Evolutionary conservation across 2,888 invertebrate species (phyloP).

Genomic region (Mesochorus sp.): DNA sequence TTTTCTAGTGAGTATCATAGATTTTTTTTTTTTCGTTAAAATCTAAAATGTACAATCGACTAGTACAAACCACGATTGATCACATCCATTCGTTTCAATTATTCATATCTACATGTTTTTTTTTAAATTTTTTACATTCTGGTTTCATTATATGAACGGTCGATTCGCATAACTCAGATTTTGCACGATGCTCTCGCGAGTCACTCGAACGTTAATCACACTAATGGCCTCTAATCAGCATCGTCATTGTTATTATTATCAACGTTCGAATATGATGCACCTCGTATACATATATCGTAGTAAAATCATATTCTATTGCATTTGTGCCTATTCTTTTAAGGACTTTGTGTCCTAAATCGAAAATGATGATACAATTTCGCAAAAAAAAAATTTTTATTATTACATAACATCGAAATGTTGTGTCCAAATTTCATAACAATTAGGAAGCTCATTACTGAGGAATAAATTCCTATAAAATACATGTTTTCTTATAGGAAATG

Average conservation of each 20-base stretch:
- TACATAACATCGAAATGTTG: no score
- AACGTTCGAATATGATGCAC: slow-evolving; percentile 25
- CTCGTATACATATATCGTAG: slow-evolving; percentile 9
- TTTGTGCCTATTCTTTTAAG: slow-evolving; percentile 9
- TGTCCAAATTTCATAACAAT: no score
- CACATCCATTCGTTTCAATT: not conserved
- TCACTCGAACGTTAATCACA: slow-evolving; percentile 51
- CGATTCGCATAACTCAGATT: slow-evolving; percentile 19
- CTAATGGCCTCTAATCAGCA: slow-evolving; percentile 43
- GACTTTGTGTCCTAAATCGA: not conserved
- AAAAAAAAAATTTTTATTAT: no score
- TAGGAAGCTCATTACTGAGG: no score
- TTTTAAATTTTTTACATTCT: not conserved
- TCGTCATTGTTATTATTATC: slow-evolving; percentile 47
- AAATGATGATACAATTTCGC: no score
- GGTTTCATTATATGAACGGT: not conserved
- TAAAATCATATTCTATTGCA: slow-evolving; percentile 12
- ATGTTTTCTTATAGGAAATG: no score
- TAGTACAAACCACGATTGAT: slow-evolving; percentile 19
- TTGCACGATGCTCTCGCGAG: slow-evolving; percentile 34
- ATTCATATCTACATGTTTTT: not conserved
- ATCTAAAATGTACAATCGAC: slow-evolving; percentile 48
- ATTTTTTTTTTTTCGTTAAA: slow-evolving; percentile 8
- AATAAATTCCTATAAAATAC: no score
- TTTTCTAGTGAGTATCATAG: slow-evolving; percentile 48